Evolutionary conservation across 2,113 vertebrate species (phyloP).

Genomic region (Symphodus melops): DNA sequence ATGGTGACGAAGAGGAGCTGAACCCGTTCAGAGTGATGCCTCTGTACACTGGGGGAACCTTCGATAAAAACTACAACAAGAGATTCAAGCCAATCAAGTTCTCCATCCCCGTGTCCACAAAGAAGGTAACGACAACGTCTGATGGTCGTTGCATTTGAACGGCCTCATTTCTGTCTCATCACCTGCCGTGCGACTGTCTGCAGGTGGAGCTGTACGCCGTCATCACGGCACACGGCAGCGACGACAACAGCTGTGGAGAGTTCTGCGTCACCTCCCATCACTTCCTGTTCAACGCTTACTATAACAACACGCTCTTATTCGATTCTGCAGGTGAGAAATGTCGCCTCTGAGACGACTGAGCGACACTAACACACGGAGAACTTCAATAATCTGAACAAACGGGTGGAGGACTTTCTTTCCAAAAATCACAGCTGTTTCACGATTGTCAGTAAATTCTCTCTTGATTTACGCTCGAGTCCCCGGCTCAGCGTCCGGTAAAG

Average conservation of each 20-base stretch:
- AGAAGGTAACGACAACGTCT: conserved; percentile 67
- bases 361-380: too few relatives aligned
- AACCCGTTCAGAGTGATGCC: conserved; percentile 72
- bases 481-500: background rate
- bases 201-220: conserved; percentile 85
- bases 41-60: conserved; percentile 82
- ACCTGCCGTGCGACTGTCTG: background rate
- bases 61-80: conserved; percentile 84
- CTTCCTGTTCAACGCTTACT: conserved; percentile 77
- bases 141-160: fast-evolving
- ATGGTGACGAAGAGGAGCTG: conserved; percentile 26
- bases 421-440: too few relatives aligned
- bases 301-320: conserved; percentile 79
- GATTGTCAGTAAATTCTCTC: too few relatives aligned
- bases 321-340: conserved; percentile 78
- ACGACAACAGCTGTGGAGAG: conserved; percentile 82
- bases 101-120: conserved; percentile 66
- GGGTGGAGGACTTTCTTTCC: too few relatives aligned
- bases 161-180: background rate
- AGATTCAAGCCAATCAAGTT: conserved; percentile 77
- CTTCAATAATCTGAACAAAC: too few relatives aligned
- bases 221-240: conserved; percentile 85
- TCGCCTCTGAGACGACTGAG: background rate
- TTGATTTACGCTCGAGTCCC: too few relatives aligned
- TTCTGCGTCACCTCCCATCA: conserved; percentile 86